Evolutionary conservation across 2,888 invertebrate genomes (phyloP).

Genomic region (Diaphora mendica): DNA sequence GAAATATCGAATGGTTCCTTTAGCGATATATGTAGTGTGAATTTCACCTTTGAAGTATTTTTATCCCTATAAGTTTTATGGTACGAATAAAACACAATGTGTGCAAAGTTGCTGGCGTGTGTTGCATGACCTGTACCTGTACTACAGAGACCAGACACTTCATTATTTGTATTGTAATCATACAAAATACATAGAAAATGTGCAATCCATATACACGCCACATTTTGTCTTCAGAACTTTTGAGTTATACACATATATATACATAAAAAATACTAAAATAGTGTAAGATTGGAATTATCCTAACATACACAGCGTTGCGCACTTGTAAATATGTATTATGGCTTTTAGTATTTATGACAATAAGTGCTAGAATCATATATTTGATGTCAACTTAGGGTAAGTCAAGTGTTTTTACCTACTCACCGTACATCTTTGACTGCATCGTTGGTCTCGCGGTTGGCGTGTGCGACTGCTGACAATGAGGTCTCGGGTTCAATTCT

Average conservation of each 20-base stretch:
- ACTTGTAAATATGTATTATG: constrained; percentile 59
- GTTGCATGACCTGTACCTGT: constrained; percentile 68
- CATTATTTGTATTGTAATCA: constrained; percentile 26
- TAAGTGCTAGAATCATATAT: background rate
- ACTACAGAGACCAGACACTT: constrained; percentile 27
- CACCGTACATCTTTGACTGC: background rate
- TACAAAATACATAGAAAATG: constrained; percentile 17
- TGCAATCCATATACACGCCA: background rate
- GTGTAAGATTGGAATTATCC: constrained; percentile 45
- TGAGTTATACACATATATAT: background rate
- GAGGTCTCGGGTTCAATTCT: too few species aligned
- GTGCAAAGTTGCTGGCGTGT: constrained; percentile 60
- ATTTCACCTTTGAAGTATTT: background rate
- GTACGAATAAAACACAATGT: constrained; percentile 60
- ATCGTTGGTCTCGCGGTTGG: too few species aligned
- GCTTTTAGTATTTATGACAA: constrained; percentile 45
- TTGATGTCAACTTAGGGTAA: background rate
- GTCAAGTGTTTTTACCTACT: background rate
- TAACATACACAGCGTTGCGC: constrained; percentile 55
- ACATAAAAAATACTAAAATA: constrained; percentile 35
- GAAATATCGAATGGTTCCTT: background rate
- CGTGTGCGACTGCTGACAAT: too few species aligned
- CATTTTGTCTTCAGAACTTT: background rate
- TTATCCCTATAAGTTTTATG: background rate
- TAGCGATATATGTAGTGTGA: background rate